Evolutionary conservation across 1,140 invertebrate species (phyloP).

Genomic region (Pachypsylla venusta): DNA sequence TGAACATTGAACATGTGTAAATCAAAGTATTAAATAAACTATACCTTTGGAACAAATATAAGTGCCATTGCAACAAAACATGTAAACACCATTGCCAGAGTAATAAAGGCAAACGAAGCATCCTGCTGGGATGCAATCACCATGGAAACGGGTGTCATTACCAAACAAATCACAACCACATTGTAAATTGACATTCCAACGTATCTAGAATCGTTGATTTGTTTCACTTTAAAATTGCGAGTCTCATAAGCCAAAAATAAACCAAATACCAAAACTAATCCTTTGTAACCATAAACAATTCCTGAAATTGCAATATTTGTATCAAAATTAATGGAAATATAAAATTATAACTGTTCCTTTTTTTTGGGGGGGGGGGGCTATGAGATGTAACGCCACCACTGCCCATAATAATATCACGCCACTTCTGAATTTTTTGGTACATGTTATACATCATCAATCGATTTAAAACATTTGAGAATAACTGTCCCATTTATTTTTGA

Average conservation of each 20-base stretch:
- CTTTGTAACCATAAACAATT: slow-evolving; percentile 91
- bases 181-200: slow-evolving; percentile 99
- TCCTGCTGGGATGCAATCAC: slow-evolving; percentile 94
- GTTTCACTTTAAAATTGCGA: slow-evolving; percentile 83
- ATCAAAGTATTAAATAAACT: no score
- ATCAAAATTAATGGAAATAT: no score
- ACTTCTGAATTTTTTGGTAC: no score
- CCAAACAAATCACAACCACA: slow-evolving; percentile 91
- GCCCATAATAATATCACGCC: no score
- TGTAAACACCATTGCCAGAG: slow-evolving; percentile 83
- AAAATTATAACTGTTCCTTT: no score
- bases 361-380: no score
- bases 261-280: slow-evolving; percentile 88
- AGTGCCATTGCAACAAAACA: slow-evolving; percentile 94
- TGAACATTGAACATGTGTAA: no score
- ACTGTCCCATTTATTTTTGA: no score
- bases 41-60: slow-evolving; percentile 89
- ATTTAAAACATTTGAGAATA: no score
- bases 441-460: no score
- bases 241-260: slow-evolving; percentile 96
- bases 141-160: slow-evolving; percentile 91
- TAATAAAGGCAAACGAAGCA: slow-evolving; percentile 91
- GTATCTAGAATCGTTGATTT: slow-evolving; percentile 90
- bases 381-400: no score
- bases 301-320: no score